phyloP scores from a whole-genome alignment of 2,113 vertebrate species.

The Panthera uncia region DNA sequence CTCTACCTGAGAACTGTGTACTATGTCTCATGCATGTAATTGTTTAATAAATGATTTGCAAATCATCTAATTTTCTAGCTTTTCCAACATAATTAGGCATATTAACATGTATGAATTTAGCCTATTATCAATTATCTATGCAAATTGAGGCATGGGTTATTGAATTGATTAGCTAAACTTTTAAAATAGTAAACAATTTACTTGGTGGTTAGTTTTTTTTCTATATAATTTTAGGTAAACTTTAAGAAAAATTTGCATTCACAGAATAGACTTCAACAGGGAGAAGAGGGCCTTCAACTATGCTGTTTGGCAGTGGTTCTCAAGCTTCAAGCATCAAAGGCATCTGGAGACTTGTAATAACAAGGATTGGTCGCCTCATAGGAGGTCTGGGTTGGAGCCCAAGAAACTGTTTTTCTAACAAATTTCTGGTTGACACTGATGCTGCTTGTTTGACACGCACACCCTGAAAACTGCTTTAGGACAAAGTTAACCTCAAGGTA shows the following conservation, averaged over 20 bases:
- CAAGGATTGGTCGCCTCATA: not conserved
- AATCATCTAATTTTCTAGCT: constrained; percentile 40
- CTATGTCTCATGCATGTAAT: not conserved
- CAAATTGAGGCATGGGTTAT: constrained; percentile 21
- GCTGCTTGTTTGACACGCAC: not conserved
- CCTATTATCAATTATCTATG: constrained; percentile 40
- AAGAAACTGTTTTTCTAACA: not conserved
- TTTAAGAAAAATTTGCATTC: not conserved
- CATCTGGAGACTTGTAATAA: too few species aligned
- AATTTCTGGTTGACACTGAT: not conserved
- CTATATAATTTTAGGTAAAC: not conserved
- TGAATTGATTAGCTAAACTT: not conserved
- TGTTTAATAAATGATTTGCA: constrained; percentile 4
- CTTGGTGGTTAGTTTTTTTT: not conserved
- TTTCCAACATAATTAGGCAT: constrained; percentile 46
- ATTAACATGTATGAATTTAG: constrained; percentile 44
- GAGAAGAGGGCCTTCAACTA: not conserved
- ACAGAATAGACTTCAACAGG: not conserved
- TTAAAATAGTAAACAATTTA: not conserved
- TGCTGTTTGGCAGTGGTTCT: not conserved
- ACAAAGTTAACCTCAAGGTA: not conserved
- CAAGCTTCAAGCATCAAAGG: not conserved
- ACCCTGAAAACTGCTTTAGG: not conserved
- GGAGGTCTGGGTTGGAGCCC: too few species aligned
- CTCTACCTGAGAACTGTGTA: not conserved